Evolutionary conservation across 2,888 invertebrate species (phyloP).

Genomic region (Cephus runcator): DNA sequence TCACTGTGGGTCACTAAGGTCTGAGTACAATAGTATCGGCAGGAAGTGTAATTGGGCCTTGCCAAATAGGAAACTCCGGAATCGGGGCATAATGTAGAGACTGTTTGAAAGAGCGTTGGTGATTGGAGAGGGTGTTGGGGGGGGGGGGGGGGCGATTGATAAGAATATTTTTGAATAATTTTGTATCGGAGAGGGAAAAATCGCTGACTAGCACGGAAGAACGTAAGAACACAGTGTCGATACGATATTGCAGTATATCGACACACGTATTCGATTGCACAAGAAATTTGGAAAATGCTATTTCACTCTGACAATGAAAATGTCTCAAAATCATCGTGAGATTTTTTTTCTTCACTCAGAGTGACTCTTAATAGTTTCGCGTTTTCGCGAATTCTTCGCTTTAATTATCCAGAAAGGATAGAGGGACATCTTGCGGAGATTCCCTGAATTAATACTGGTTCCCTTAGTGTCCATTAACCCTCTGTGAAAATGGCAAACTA

Average conservation of each 20-base stretch:
- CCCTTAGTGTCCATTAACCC: constrained; percentile 46
- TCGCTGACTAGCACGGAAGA: constrained; percentile 50
- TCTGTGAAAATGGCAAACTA: constrained; percentile 54
- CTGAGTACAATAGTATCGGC: constrained; percentile 36
- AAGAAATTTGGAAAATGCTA: neutral
- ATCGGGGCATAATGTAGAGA: neutral
- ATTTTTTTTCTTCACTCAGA: neutral
- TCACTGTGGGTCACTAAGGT: constrained; percentile 11
- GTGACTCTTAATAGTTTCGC: constrained; percentile 21
- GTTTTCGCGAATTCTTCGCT: constrained; percentile 7
- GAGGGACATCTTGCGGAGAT: neutral
- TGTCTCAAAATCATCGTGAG: neutral
- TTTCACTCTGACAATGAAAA: neutral
- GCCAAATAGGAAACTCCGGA: neutral
- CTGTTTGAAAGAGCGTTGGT: neutral
- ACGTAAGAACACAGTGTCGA: constrained; percentile 32
- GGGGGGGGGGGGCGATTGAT: constrained; percentile 2
- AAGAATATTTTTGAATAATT: constrained; percentile 31
- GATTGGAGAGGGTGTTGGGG: neutral
- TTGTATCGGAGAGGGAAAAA: constrained; percentile 51
- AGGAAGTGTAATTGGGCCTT: neutral
- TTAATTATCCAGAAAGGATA: neutral
- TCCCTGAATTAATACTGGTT: constrained; percentile 26
- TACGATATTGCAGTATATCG: neutral
- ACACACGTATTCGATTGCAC: constrained; percentile 1